Conservation (phyloP, 2,888 invertebrate species). For the Ichneumon xanthorius region DNA sequence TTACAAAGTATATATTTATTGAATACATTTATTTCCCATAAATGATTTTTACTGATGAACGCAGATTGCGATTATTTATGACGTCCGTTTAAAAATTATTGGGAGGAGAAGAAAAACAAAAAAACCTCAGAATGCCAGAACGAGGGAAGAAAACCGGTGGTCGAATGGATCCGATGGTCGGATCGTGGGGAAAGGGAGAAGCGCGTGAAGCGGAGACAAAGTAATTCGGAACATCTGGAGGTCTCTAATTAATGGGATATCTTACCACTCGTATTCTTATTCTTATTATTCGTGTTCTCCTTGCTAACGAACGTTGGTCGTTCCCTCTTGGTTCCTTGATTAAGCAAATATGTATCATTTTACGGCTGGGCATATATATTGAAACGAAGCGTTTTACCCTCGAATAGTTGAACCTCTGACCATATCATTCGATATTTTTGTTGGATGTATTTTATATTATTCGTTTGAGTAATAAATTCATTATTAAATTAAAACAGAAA, state of each 20-base stretch:
- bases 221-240: slow-evolving; percentile 83
- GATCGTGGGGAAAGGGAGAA: slow-evolving; percentile 50
- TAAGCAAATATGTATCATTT: slow-evolving; percentile 79
- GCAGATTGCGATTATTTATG: neutral
- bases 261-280: slow-evolving; percentile 75
- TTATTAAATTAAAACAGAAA: too few species aligned
- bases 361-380: slow-evolving; percentile 19
- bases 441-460: neutral
- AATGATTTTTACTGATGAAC: slow-evolving; percentile 20
- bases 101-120: slow-evolving; percentile 56
- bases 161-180: slow-evolving; percentile 55
- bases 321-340: slow-evolving; percentile 73
- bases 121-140: slow-evolving; percentile 22
- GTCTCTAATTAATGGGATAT: slow-evolving; percentile 82
- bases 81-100: slow-evolving; percentile 3
- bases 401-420: neutral
- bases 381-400: slow-evolving; percentile 14
- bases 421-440: neutral
- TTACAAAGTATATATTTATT: neutral
- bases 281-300: slow-evolving; percentile 63
- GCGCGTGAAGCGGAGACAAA: slow-evolving; percentile 74
- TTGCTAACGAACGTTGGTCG: slow-evolving; percentile 49
- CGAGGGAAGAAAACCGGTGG: slow-evolving; percentile 51
- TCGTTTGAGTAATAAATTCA: too few species aligned
- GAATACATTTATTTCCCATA: neutral